Evolutionary conservation across 2,113 vertebrate genomes (phyloP), one percentile per base, ranked within the genome.

Genomic region (Ovis aries): DNA sequence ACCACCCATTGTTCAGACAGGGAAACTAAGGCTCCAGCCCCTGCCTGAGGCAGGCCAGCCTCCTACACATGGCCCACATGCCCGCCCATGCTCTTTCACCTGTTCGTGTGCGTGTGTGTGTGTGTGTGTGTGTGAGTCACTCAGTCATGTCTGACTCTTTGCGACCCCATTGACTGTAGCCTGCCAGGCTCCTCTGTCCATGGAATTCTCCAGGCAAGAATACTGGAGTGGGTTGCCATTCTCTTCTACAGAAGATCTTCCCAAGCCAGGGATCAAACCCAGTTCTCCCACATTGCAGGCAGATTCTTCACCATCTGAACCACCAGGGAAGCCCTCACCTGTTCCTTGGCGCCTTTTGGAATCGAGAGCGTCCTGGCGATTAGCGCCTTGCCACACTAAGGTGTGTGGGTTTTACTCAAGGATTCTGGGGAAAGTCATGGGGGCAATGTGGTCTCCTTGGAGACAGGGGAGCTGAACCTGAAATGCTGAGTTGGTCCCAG

Each of bases 311-410:
- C 71, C 67, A 71, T 40, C n/a, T 40, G 67, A 71, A 4, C 64
- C 71, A 27, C 23, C 36, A 43, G 71, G 40, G 40, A 77, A 43
- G 40, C 45, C n/a, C 10, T 78, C 45, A 57, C 80, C 43, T 33
- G 62, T 0, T 0, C 14, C 23, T 33, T 2, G 33, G 29, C 2
- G 36, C n/a, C 40, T 78, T 57, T 57, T 53, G 43, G 78, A 64
- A 48, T 23, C 1, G 12, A 36, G 11, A 23, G 57, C 4, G 0
- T 19, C 25, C 1, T 0, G 3, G 80, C 13, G 0, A 0, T n/a
- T 36, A 25, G 62, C 64, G 15, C 25, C 52, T 3, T 21, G 62
- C n/a, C 10, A 14, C n/a, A 11, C 12, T 29, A 3, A 91, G 43
- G 36, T 33, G 59, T 25, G 25, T 67, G 64, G 82, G 89, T 50